phyloP scores from a whole-genome alignment of 1,140 invertebrate species.

The Aphis craccivora region DNA sequence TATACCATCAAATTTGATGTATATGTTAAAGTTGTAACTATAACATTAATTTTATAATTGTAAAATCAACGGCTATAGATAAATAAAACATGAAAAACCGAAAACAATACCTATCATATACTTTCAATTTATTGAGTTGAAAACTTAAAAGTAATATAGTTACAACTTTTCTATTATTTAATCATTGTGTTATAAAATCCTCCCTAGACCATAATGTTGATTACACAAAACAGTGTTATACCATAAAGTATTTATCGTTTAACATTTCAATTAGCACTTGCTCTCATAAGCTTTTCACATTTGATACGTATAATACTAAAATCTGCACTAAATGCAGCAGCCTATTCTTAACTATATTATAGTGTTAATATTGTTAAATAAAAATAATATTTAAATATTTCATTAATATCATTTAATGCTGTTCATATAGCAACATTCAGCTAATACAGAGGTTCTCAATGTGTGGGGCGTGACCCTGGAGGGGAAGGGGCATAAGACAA shows the following conservation, averaged over 20 bases:
- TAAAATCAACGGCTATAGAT: not conserved
- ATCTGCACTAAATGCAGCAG: not conserved
- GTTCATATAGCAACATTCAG: not conserved
- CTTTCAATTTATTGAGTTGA: not conserved
- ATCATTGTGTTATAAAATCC: not conserved
- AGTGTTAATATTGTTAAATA: not conserved
- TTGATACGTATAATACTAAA: not conserved
- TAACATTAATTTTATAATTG: not conserved
- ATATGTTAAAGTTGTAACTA: not conserved
- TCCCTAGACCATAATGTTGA: not conserved
- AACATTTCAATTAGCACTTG: not conserved
- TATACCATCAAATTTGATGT: not conserved
- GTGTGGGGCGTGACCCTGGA: too few species aligned
- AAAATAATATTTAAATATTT: not conserved
- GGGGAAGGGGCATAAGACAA: too few species aligned
- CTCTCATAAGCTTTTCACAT: constrained; percentile 15
- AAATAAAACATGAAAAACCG: not conserved
- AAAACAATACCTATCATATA: too few species aligned
- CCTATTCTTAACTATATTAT: not conserved
- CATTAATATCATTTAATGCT: not conserved
- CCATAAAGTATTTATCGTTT: not conserved
- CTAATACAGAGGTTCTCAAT: too few species aligned
- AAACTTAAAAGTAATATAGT: not conserved
- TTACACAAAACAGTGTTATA: not conserved
- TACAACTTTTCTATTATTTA: not conserved